Evolutionary conservation across 2,888 invertebrate species (phyloP).

Genomic region (Melangyna quadrimaculata): DNA sequence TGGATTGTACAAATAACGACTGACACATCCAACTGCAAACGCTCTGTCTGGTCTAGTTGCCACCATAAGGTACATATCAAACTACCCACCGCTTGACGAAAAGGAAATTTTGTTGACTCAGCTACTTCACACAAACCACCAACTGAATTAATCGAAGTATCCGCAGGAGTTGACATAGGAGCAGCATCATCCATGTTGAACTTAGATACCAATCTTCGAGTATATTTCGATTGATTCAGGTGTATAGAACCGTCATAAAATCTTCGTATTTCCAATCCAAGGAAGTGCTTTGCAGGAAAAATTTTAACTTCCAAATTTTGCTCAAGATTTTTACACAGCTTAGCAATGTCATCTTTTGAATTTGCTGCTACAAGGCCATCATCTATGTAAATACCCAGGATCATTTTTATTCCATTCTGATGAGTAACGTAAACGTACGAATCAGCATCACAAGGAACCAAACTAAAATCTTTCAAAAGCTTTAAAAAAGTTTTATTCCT

Average conservation of each 20-base stretch:
- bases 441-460: no score
- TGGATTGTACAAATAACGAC: background rate
- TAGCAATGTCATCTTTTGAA: no score
- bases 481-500: no score
- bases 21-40: conserved; percentile 10
- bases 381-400: no score
- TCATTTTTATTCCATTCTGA: no score
- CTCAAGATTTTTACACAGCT: no score
- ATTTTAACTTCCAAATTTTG: no score
- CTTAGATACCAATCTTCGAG: background rate
- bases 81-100: background rate
- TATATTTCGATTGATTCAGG: background rate
- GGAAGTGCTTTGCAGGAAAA: no score
- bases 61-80: conserved; percentile 15
- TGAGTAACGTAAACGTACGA: no score
- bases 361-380: no score
- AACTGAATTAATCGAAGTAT: background rate
- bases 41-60: conserved; percentile 8
- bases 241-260: background rate
- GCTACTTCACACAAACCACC: background rate
- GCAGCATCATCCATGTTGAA: background rate
- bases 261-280: background rate
- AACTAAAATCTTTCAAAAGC: no score
- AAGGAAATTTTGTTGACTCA: background rate
- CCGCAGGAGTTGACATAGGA: conserved; percentile 4